Percentiles rank a stretch among this genome's conserved stretches.
phyloP scores from a whole-genome alignment of 1,140 invertebrate genomes.

The Pachypsylla venusta region DNA sequence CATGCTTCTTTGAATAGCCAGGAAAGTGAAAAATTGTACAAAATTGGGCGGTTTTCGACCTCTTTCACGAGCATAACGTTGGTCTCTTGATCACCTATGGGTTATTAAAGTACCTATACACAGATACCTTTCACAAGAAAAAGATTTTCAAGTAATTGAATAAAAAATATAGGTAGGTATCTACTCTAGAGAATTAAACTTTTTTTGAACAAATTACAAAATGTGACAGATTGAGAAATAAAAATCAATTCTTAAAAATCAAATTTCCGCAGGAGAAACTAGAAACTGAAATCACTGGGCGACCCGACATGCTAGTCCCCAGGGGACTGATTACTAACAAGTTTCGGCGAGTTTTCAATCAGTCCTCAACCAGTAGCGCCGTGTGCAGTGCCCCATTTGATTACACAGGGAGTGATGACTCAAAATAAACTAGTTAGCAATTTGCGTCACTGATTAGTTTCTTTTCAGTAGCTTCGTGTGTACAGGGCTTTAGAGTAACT shows the following conservation, averaged over 20 bases:
- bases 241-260: background rate
- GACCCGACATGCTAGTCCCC: too few relatives aligned
- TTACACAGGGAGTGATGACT: too few relatives aligned
- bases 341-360: too few relatives aligned
- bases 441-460: too few relatives aligned
- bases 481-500: too few relatives aligned
- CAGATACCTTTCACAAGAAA: slow-evolving; percentile 6
- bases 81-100: slow-evolving; percentile 19
- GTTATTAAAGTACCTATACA: background rate
- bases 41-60: slow-evolving; percentile 21
- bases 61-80: slow-evolving; percentile 23
- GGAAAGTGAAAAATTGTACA: slow-evolving; percentile 24
- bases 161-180: background rate
- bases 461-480: too few relatives aligned
- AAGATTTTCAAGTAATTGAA: too few relatives aligned
- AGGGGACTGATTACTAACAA: too few relatives aligned
- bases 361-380: too few relatives aligned
- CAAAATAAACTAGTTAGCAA: too few relatives aligned
- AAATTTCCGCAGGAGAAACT: too few relatives aligned
- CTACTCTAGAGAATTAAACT: slow-evolving; percentile 2
- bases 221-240: background rate
- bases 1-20: slow-evolving; percentile 24
- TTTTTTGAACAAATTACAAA: slow-evolving; percentile 14
- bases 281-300: background rate
- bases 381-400: too few relatives aligned